A percentile compares a stretch with the other conserved stretches of the same genome.
phyloP scores from a whole-genome alignment of 2,888 invertebrate species.

The Dugesia japonica region DNA sequence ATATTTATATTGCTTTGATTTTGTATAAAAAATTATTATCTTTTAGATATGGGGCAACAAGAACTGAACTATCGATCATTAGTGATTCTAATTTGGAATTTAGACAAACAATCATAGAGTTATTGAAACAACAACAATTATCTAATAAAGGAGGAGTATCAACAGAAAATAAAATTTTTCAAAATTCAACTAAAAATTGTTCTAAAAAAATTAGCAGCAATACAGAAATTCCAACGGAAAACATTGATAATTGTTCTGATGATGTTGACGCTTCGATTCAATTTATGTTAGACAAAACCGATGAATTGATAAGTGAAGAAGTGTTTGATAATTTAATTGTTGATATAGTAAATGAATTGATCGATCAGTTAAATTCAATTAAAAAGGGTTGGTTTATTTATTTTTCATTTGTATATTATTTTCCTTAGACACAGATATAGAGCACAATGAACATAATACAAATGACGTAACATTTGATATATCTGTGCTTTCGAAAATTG shows the following conservation, averaged over 20 bases:
- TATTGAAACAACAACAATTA: background rate
- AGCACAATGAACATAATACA: too few species aligned
- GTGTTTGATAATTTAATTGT: background rate
- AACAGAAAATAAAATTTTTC: too few species aligned
- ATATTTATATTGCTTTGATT: too few species aligned
- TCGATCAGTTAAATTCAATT: background rate
- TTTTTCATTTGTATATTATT: too few species aligned
- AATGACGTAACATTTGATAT: slow-evolving; percentile 5
- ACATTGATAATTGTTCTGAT: background rate
- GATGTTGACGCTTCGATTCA: background rate
- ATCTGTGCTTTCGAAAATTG: background rate
- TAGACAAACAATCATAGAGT: background rate
- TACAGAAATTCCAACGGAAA: background rate
- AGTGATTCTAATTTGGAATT: background rate
- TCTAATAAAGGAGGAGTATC: background rate
- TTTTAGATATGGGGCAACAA: background rate
- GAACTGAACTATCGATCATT: background rate
- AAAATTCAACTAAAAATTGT: too few species aligned
- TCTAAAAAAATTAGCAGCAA: background rate
- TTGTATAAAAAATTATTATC: too few species aligned
- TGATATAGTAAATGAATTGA: background rate
- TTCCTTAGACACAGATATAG: too few species aligned
- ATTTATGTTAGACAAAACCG: background rate
- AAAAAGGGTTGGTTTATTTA: too few species aligned
- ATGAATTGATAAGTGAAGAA: background rate